phyloP scores from a whole-genome alignment of 2,113 vertebrate genomes.

The Spea multiplicata region DNA sequence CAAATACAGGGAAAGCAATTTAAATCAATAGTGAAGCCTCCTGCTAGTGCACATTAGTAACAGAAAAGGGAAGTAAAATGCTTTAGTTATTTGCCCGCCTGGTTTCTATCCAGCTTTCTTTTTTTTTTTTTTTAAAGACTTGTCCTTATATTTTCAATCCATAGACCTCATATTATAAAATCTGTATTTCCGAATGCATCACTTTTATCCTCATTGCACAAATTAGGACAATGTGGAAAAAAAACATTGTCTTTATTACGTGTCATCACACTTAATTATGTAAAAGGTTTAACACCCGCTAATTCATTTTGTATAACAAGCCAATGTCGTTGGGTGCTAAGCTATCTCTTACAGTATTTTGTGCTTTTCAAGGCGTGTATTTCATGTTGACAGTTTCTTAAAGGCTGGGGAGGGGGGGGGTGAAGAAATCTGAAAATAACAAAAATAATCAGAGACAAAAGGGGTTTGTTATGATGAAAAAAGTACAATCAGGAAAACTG shows the following conservation, averaged over 20 bases:
- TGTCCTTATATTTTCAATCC: not conserved
- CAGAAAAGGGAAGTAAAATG: conserved; percentile 52
- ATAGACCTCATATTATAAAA: not conserved
- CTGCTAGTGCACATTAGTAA: conserved; percentile 55
- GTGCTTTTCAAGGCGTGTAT: not conserved
- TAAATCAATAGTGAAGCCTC: conserved; percentile 52
- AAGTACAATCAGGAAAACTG: too few relatives aligned
- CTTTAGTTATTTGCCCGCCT: conserved; percentile 43
- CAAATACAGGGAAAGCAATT: conserved; percentile 52
- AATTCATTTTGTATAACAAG: not conserved
- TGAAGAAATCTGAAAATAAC: too few relatives aligned
- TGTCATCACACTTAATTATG: not conserved
- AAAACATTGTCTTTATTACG: not conserved
- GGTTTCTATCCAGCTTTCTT: conserved; percentile 41
- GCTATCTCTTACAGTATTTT: not conserved
- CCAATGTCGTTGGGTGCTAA: not conserved
- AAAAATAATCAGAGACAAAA: too few relatives aligned
- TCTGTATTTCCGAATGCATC: not conserved
- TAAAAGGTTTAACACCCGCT: not conserved
- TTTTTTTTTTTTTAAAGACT: conserved; percentile 6
- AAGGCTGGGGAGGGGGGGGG: not conserved
- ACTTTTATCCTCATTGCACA: not conserved
- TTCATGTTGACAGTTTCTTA: not conserved
- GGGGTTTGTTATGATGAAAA: too few relatives aligned
- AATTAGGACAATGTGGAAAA: conserved; percentile 2